These are phyloP conservation scores for Caenorhabditis brenneri DNA, from an alignment of 1,140 invertebrate genomes.

Conservation along the genomic window DNA sequence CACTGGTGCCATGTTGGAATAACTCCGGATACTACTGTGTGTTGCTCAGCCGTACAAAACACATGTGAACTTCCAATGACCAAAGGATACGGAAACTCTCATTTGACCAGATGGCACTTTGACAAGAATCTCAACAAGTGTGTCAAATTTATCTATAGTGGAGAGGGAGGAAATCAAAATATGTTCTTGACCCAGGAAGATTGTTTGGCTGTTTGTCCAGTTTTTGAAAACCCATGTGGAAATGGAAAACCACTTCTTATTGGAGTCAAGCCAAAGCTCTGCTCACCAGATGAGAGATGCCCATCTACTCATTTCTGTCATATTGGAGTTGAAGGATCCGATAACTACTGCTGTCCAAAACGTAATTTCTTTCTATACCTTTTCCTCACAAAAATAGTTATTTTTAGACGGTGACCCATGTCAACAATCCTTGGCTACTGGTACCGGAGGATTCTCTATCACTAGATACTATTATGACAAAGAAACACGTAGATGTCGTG, in stretches of 20 bases:
- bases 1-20: conserved; percentile 70
- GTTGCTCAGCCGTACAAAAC: conserved; percentile 63
- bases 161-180: conserved; percentile 65
- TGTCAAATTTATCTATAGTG: conserved; percentile 67
- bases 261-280: conserved; percentile 53
- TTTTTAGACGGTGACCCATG: conserved; percentile 63
- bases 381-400: neutral
- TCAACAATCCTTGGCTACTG: conserved; percentile 58
- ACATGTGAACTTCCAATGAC: conserved; percentile 62
- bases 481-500: conserved; percentile 60
- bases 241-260: conserved; percentile 55
- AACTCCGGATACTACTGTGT: conserved; percentile 67
- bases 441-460: conserved; percentile 59
- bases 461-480: conserved; percentile 66
- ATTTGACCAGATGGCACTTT: conserved; percentile 59
- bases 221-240: conserved; percentile 58
- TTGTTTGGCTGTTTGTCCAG: conserved; percentile 64
- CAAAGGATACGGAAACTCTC: conserved; percentile 54
- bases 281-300: conserved; percentile 52
- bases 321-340: conserved; percentile 45
- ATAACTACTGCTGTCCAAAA: conserved; percentile 58
- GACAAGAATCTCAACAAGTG: conserved; percentile 62
- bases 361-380: conserved; percentile 46
- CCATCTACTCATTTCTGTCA: conserved; percentile 61
- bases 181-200: conserved; percentile 60